These are phyloP conservation scores for Branchinecta lynchi DNA, from an alignment of 1,140 invertebrate genomes.

Conservation along the genomic window DNA sequence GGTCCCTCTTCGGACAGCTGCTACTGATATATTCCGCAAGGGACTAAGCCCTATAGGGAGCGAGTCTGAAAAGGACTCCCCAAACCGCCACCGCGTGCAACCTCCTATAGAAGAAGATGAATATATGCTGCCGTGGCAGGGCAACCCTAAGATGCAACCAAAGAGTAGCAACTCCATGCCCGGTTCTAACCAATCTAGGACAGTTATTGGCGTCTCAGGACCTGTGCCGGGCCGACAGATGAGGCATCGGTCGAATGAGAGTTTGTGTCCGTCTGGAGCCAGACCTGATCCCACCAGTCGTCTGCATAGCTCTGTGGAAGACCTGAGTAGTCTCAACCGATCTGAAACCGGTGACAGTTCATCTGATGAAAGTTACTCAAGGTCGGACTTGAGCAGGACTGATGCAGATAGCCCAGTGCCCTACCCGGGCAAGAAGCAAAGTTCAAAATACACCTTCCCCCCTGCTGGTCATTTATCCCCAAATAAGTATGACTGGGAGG, in stretches of 20 bases:
- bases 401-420: conserved; percentile 37
- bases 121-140: neutral
- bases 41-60: neutral
- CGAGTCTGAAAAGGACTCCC: neutral
- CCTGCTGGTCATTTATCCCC: neutral
- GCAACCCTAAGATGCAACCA: neutral
- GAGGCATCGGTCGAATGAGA: conserved; percentile 22
- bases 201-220: neutral
- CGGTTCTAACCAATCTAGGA: conserved; percentile 7
- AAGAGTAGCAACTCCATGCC: neutral
- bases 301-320: conserved; percentile 56
- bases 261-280: conserved; percentile 12
- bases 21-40: neutral
- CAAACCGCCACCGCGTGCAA: neutral
- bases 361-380: conserved; percentile 56
- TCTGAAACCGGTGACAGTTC: conserved; percentile 55
- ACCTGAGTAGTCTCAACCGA: conserved; percentile 53
- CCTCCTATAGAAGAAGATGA: conserved; percentile 11
- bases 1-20: neutral
- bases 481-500: neutral
- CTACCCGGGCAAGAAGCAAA: neutral
- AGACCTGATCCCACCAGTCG: conserved; percentile 24
- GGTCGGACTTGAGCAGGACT: conserved; percentile 33
- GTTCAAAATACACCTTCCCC: neutral
- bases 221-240: neutral